Evolutionary conservation across 2,113 vertebrate species (phyloP).

Genomic region (Cepphus grylle): DNA sequence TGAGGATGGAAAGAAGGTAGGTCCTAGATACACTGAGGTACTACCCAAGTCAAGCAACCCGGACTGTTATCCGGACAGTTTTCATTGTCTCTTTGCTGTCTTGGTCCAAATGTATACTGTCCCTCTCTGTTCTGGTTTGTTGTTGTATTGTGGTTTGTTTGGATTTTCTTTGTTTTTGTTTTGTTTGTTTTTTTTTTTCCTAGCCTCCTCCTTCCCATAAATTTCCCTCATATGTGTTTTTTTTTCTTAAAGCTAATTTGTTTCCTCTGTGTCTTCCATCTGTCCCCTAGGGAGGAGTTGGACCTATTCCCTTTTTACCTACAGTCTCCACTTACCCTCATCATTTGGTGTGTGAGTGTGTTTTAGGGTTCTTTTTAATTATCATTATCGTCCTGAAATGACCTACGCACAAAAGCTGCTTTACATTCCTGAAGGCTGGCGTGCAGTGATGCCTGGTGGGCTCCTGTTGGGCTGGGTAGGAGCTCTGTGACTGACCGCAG

Average conservation of each 20-base stretch:
- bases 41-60: not conserved
- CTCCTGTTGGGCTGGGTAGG: not conserved
- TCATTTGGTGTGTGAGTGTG: not conserved
- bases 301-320: not conserved
- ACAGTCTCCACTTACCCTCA: not conserved
- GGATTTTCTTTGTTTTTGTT: too few species aligned
- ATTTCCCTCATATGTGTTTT: not conserved
- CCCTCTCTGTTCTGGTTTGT: too few species aligned
- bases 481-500: not conserved
- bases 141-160: too few species aligned
- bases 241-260: not conserved
- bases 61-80: not conserved
- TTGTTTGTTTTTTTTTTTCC: not conserved
- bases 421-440: not conserved
- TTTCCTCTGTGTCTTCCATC: not conserved
- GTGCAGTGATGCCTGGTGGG: not conserved
- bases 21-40: accelerated
- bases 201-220: not conserved
- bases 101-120: too few species aligned
- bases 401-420: not conserved
- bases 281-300: not conserved
- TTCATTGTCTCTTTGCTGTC: not conserved
- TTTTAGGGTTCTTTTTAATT: constrained; percentile 7
- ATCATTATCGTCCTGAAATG: not conserved
- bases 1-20: not conserved